Percentiles rank a stretch among this genome's conserved stretches.
These are phyloP conservation scores for Seira sanloemensis DNA, from an alignment of 2,888 invertebrate genomes.

Conservation along the genomic window DNA sequence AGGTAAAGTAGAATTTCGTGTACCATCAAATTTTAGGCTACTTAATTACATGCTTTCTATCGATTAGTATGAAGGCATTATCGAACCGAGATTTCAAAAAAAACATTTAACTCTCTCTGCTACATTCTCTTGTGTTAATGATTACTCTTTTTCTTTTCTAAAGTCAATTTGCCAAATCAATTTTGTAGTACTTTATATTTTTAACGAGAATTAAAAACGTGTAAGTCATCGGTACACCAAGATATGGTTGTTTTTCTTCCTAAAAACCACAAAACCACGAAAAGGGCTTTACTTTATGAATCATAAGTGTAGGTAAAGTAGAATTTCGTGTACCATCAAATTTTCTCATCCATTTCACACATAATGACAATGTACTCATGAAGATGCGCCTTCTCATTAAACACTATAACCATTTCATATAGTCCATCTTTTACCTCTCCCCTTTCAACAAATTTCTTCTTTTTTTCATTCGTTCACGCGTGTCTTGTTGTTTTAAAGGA, in stretches of 20 bases:
- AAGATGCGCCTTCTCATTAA: slow-evolving; percentile 55
- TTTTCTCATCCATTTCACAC: slow-evolving; percentile 29
- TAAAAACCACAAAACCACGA: not conserved
- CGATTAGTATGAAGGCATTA: not conserved
- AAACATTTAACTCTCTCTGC: too few species aligned
- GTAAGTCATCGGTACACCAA: too few species aligned
- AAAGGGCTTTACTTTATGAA: not conserved
- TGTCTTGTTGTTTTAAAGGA: not conserved
- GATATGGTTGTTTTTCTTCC: too few species aligned
- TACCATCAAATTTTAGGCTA: slow-evolving; percentile 11
- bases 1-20: slow-evolving; percentile 21
- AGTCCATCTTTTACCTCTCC: slow-evolving; percentile 15
- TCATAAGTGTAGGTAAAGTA: slow-evolving; percentile 19
- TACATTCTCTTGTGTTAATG: too few species aligned
- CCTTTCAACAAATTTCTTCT: slow-evolving; percentile 15
- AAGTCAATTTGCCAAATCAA: too few species aligned
- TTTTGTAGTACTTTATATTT: too few species aligned
- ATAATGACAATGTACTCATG: slow-evolving; percentile 25
- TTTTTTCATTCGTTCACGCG: not conserved
- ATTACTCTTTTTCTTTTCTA: too few species aligned
- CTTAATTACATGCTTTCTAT: not conserved
- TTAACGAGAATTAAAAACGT: too few species aligned
- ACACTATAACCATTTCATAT: slow-evolving; percentile 19
- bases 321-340: slow-evolving; percentile 10
- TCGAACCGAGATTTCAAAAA: too few species aligned